Evolutionary conservation across 2,888 invertebrate genomes (phyloP).

Genomic region (Acheta domesticus): DNA sequence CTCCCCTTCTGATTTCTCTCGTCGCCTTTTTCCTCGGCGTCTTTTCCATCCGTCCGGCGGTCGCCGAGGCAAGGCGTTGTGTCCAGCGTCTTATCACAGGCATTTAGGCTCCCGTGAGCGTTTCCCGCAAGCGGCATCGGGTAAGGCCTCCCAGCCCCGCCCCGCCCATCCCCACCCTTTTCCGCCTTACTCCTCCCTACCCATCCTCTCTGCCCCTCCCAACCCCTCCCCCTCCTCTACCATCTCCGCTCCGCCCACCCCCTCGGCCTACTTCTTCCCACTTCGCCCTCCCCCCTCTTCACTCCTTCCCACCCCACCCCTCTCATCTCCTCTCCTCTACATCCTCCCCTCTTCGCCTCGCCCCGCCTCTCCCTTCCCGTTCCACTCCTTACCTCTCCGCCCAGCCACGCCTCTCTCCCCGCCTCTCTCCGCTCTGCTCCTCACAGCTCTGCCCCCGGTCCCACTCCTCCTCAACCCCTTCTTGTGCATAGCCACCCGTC

Average conservation of each 20-base stretch:
- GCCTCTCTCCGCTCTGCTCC: not conserved
- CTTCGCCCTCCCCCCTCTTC: not conserved
- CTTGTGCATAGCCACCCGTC: not conserved
- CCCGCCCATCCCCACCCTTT: too few relatives aligned
- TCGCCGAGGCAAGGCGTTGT: too few relatives aligned
- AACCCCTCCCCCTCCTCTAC: fast-evolving
- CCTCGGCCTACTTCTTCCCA: fast-evolving
- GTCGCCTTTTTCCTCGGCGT: too few relatives aligned
- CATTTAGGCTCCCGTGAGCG: too few relatives aligned
- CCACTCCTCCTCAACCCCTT: not conserved
- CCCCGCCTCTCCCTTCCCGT: not conserved
- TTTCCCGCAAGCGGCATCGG: too few relatives aligned
- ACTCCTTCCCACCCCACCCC: not conserved
- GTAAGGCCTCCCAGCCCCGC: too few relatives aligned
- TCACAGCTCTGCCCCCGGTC: not conserved
- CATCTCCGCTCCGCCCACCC: fast-evolving
- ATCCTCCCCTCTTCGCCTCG: not conserved
- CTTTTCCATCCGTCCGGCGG: too few relatives aligned
- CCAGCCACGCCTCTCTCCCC: not conserved
- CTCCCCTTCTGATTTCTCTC: too few relatives aligned
- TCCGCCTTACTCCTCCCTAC: too few relatives aligned
- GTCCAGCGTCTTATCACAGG: too few relatives aligned
- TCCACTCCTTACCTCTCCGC: not conserved
- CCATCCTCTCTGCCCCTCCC: not conserved
- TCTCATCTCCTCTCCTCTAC: not conserved